These are phyloP conservation scores for Trichoplusia ni DNA, from an alignment of 1,140 invertebrate genomes.

Conservation along the genomic window DNA sequence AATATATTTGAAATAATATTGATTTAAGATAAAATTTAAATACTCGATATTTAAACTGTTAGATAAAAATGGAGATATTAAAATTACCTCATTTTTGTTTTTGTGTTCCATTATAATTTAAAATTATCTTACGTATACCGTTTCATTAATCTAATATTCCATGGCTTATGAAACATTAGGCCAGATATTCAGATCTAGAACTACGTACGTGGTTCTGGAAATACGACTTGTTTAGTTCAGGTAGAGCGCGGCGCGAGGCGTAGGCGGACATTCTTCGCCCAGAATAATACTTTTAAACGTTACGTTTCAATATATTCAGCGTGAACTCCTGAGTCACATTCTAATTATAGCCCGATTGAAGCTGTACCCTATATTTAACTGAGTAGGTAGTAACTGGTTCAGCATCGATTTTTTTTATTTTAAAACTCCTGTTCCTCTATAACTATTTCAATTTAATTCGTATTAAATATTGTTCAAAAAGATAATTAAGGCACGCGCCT, in stretches of 20 bases:
- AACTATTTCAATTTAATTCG: neutral
- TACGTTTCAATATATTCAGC: constrained; percentile 61
- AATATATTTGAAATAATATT: too few species aligned
- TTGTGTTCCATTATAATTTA: too few species aligned
- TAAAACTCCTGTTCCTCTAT: neutral
- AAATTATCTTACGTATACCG: too few species aligned
- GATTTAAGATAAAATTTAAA: too few species aligned
- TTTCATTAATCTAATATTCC: too few species aligned
- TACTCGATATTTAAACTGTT: too few species aligned
- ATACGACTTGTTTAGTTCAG: neutral
- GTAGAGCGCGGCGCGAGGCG: constrained; percentile 34
- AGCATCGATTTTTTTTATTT: neutral
- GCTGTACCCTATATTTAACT: constrained; percentile 55
- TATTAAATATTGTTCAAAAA: too few species aligned
- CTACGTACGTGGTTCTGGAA: constrained; percentile 26
- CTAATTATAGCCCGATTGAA: constrained; percentile 71
- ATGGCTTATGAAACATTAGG: too few species aligned
- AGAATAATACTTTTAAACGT: constrained; percentile 64
- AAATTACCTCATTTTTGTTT: too few species aligned
- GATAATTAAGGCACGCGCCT: too few species aligned
- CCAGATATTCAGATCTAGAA: too few species aligned
- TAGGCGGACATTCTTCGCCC: constrained; percentile 62
- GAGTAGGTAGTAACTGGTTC: neutral
- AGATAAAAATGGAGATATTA: too few species aligned
- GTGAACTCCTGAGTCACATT: constrained; percentile 63